Percentiles rank a stretch among this genome's conserved stretches.
Evolutionary conservation across 2,888 invertebrate genomes (phyloP).

Genomic region (Ennomos fuscantarius): DNA sequence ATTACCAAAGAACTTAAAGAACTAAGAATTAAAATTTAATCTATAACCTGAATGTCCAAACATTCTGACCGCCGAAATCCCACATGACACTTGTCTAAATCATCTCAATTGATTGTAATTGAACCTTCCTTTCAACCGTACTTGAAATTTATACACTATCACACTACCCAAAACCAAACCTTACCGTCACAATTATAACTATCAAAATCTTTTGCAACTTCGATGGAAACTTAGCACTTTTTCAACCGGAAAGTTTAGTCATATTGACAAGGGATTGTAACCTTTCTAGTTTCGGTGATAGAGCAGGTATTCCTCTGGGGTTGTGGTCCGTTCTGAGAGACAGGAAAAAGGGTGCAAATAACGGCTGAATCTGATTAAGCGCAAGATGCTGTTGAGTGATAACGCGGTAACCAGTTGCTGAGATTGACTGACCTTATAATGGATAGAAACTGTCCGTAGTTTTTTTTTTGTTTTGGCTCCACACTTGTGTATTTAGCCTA

Average conservation of each 20-base stretch:
- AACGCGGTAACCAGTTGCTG: conserved; percentile 10
- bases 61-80: conserved; percentile 34
- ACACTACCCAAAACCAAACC: conserved; percentile 4
- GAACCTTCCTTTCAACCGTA: conserved; percentile 37
- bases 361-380: conserved; percentile 32
- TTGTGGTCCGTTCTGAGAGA: conserved; percentile 18
- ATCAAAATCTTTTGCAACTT: neutral
- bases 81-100: conserved; percentile 31
- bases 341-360: conserved; percentile 38
- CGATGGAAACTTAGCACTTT: neutral
- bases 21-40: too few relatives aligned
- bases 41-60: conserved; percentile 12
- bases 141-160: conserved; percentile 16
- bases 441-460: too few relatives aligned
- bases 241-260: neutral
- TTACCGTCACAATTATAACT: neutral
- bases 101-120: conserved; percentile 43
- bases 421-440: conserved; percentile 6
- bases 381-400: conserved; percentile 26
- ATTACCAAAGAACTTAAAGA: too few relatives aligned
- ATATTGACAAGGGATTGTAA: neutral
- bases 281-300: neutral
- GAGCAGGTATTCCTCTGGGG: conserved; percentile 1
- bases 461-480: too few relatives aligned
- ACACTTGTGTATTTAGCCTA: too few relatives aligned